phyloP scores from a whole-genome alignment of 2,797 vertebrate genomes.

The Coilia nasus region DNA sequence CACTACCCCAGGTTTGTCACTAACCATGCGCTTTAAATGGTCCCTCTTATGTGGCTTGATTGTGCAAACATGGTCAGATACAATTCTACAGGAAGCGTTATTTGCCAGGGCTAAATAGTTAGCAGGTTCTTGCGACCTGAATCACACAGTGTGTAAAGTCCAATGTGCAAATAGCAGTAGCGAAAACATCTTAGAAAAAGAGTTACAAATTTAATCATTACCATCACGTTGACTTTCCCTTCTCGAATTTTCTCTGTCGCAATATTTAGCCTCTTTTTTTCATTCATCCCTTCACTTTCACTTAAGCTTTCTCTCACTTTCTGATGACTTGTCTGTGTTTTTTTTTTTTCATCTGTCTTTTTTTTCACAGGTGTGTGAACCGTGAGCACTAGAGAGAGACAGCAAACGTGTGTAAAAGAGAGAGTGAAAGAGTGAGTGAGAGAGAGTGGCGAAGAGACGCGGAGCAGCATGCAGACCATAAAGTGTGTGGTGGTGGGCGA shows the following conservation, averaged over 20 bases:
- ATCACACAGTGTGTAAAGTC: background rate
- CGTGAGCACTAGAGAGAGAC: background rate
- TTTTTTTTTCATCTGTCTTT: background rate
- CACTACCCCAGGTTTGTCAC: too few species aligned
- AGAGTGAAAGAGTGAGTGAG: background rate
- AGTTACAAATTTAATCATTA: background rate
- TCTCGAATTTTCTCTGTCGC: background rate
- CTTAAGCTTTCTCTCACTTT: background rate
- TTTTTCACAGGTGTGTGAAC: background rate
- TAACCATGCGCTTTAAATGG: too few species aligned
- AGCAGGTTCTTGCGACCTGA: background rate
- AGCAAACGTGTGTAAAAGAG: background rate
- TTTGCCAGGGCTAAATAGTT: background rate
- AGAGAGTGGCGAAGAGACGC: background rate
- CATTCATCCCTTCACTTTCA: background rate
- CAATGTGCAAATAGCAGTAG: background rate
- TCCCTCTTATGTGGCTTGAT: background rate
- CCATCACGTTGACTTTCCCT: background rate
- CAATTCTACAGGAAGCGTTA: background rate
- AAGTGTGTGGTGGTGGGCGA: slow-evolving; percentile 95
- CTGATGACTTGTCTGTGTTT: background rate
- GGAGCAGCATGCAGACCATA: slow-evolving; percentile 90
- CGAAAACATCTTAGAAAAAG: background rate
- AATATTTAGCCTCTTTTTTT: background rate
- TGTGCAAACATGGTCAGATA: background rate